A percentile compares a stretch with the other conserved stretches of the same genome.
phyloP scores from a whole-genome alignment of 2,113 vertebrate species.

The Gallinago media region DNA sequence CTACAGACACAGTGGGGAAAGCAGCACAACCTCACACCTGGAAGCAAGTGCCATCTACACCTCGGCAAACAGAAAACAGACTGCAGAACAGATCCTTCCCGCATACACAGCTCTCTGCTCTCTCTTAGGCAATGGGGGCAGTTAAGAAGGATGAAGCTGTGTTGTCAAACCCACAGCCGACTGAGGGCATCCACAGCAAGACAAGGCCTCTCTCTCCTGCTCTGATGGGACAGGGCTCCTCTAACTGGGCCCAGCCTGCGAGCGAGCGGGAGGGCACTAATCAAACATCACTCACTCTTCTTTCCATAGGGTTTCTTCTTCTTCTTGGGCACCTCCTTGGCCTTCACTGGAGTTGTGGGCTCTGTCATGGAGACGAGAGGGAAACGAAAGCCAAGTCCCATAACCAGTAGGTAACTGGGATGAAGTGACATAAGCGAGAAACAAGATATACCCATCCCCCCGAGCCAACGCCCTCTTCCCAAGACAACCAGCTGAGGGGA shows the following conservation, averaged over 20 bases:
- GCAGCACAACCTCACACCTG: conserved; percentile 41
- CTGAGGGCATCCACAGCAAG: conserved; percentile 34
- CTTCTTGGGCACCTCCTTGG: conserved; percentile 81
- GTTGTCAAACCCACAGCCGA: background rate
- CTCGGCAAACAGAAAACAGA: background rate
- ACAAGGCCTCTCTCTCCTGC: conserved; percentile 64
- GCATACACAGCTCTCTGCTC: background rate
- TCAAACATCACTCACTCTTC: conserved; percentile 84
- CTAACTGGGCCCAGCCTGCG: conserved; percentile 65
- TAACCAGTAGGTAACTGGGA: conserved; percentile 70
- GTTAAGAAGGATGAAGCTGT: conserved; percentile 30
- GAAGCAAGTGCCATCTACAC: background rate
- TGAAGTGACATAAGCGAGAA: conserved; percentile 61
- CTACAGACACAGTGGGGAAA: background rate
- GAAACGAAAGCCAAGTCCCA: conserved; percentile 58
- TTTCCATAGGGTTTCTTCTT: conserved; percentile 82
- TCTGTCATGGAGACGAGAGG: conserved; percentile 73
- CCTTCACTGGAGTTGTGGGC: conserved; percentile 70
- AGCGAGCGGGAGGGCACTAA: conserved; percentile 50
- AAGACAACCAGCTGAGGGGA: conserved; percentile 13
- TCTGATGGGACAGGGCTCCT: conserved; percentile 15
- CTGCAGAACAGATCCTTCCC: conserved; percentile 6
- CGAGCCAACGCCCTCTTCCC: conserved; percentile 61
- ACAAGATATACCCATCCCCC: conserved; percentile 58
- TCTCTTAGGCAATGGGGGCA: background rate